Base-by-base conservation (phyloP, 2,888 invertebrate genomes). In the Andrena dorsata region DNA sequence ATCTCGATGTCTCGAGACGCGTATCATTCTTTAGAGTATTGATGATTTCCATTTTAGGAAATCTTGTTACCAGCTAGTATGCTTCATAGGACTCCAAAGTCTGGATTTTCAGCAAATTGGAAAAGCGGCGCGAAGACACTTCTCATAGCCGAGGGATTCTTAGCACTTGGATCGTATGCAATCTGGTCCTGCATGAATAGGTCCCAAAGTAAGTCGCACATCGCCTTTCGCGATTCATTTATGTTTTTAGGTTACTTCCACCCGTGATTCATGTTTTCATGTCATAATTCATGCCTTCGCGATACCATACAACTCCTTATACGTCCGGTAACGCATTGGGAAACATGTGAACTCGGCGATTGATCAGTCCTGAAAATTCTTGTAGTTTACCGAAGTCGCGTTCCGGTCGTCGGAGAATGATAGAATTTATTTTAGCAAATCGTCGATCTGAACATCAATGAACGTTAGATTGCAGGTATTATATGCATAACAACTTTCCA, bases 171-270 rank as follows among this genome's bases (percentile, higher is more conserved):
- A 65, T 95, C 96, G 35, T 97, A 96, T 94, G 95, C 94, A 81
- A 90, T 96, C 88, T 97, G 96, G 96, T 94, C 95, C 92, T 95
- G 95, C 94, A 95, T 97, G 93, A 97, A 97, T 92, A 95, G 95
- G 68, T 96, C 96, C 90, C 95, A 96, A 95, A 96, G 97, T 97
- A 94, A 94, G 94, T 93, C 88, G 80, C 78, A 77, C 73, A 68
- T 78, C 64, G 70, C 51, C 61, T 75, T 75, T 35, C n/a, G 23
- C 53, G 13, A 69, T 53, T 41, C 58, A 51, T 61, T 49, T 26
- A 23, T 32, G 28, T 47, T 84, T 70, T 77, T 77, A 86, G 87
- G 85, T 86, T 85, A 89, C 66, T 80, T 74, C 28, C n/a, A 60
- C 7, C 65, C 32, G 49, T 32, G n/a, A 72, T 53, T 70, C 65